These are phyloP conservation scores for Maccullochella peelii DNA, from an alignment of 2,113 vertebrate species.

Conservation along the genomic window DNA sequence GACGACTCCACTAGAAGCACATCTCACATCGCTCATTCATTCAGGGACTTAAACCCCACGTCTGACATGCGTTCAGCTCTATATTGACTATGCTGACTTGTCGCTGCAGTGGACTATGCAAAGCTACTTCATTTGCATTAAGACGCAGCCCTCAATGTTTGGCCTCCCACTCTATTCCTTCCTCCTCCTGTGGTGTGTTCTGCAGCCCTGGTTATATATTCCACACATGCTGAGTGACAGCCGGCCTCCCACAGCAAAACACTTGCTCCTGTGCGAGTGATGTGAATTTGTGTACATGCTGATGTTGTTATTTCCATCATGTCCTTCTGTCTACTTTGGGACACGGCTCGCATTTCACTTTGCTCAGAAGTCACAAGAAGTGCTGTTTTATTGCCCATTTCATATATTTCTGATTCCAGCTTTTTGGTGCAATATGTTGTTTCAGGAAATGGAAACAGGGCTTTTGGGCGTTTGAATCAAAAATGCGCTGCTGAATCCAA, in stretches of 20 bases:
- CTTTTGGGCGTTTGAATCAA: neutral
- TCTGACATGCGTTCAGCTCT: neutral
- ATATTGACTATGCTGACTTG: neutral
- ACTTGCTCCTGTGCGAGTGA: slow-evolving; percentile 39
- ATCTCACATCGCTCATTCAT: neutral
- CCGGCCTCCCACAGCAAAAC: slow-evolving; percentile 55
- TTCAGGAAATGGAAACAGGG: neutral
- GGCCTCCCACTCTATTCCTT: slow-evolving; percentile 30
- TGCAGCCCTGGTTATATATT: slow-evolving; percentile 47
- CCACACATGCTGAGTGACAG: slow-evolving; percentile 67
- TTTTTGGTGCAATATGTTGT: neutral
- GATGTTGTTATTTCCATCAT: slow-evolving; percentile 59
- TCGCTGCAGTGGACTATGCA: slow-evolving; percentile 15
- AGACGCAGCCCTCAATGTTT: slow-evolving; percentile 41
- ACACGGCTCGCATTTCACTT: slow-evolving; percentile 40
- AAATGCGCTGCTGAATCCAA: slow-evolving; percentile 1
- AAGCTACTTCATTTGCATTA: slow-evolving; percentile 54
- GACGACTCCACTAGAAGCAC: neutral
- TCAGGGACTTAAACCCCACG: neutral
- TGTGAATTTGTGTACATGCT: slow-evolving; percentile 47
- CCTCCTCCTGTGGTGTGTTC: slow-evolving; percentile 11
- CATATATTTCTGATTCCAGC: neutral
- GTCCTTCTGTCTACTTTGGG: slow-evolving; percentile 39
- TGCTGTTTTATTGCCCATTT: slow-evolving; percentile 32
- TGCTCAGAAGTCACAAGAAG: slow-evolving; percentile 49